Evolutionary conservation across 92 coral and sea anemone species (phyloP).

Genomic region (Micromussa lordhowensis): DNA sequence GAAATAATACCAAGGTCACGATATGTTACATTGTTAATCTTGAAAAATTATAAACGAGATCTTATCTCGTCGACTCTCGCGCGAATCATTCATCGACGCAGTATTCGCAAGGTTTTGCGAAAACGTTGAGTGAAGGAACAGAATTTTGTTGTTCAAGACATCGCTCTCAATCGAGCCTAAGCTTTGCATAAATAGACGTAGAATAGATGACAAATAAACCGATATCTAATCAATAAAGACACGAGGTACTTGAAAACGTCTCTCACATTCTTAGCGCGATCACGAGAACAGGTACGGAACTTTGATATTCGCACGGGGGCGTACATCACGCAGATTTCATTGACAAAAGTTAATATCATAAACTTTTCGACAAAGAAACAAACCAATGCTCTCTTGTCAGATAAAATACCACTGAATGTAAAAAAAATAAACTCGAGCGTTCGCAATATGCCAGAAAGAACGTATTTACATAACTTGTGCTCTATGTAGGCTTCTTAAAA

Average conservation of each 20-base stretch:
- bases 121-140: background rate
- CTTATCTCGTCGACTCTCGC: background rate
- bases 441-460: background rate
- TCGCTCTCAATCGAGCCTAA: background rate
- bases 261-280: background rate
- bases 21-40: background rate
- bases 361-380: background rate
- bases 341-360: background rate
- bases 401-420: background rate
- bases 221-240: background rate
- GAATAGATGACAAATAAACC: slow-evolving; percentile 5
- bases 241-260: background rate
- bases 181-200: background rate
- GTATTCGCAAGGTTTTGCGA: background rate
- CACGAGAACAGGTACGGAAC: background rate
- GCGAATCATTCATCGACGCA: background rate
- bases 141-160: too few species aligned
- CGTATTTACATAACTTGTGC: background rate
- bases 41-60: background rate
- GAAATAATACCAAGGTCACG: background rate
- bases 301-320: background rate
- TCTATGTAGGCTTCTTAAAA: background rate
- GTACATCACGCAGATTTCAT: slow-evolving; percentile 22
- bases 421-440: background rate
- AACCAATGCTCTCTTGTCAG: background rate